A percentile compares a stretch with the other conserved stretches of the same genome.
Conservation (phyloP, 2,113 vertebrate species). For the Polypterus senegalus region DNA sequence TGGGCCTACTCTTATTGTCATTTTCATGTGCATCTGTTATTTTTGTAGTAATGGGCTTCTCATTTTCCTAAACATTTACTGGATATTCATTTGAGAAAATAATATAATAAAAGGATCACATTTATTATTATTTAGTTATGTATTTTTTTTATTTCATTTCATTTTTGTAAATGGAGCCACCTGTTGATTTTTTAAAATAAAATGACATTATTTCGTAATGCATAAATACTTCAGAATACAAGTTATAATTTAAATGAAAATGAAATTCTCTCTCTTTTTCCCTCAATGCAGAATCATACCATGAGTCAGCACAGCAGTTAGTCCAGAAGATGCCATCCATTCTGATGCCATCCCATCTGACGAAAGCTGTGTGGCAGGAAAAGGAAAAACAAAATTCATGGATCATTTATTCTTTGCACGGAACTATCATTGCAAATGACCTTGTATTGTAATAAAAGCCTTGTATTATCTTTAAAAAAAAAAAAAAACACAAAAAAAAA, state of each 20-base stretch:
- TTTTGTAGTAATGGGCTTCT: too few relatives aligned
- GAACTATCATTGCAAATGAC: slow-evolving; percentile 76
- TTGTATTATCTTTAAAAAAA: slow-evolving; percentile 48
- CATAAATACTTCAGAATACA: slow-evolving; percentile 19
- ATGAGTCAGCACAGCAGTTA: slow-evolving; percentile 98
- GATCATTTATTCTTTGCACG: slow-evolving; percentile 68
- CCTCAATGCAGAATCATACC: slow-evolving; percentile 82
- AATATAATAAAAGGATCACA: too few relatives aligned
- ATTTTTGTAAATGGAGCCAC: too few relatives aligned
- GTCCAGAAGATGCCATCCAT: slow-evolving; percentile 50
- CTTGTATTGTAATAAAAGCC: slow-evolving; percentile 69
- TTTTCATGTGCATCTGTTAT: too few relatives aligned
- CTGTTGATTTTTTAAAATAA: too few relatives aligned
- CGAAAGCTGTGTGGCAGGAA: slow-evolving; percentile 49
- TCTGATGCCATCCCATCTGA: slow-evolving; percentile 35
- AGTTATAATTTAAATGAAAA: slow-evolving; percentile 27
- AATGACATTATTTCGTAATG: slow-evolving; percentile 25
- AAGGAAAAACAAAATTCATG: slow-evolving; percentile 62
- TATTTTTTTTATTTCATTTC: too few relatives aligned
- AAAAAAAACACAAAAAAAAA: slow-evolving; percentile 18
- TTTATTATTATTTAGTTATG: too few relatives aligned
- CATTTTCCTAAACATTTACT: too few relatives aligned
- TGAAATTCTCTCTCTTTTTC: slow-evolving; percentile 22
- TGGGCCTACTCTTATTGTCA: too few relatives aligned
- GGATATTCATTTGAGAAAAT: too few relatives aligned